Conservation (phyloP, 2,797 vertebrate species). For the Eidolon dupreanum region DNA sequence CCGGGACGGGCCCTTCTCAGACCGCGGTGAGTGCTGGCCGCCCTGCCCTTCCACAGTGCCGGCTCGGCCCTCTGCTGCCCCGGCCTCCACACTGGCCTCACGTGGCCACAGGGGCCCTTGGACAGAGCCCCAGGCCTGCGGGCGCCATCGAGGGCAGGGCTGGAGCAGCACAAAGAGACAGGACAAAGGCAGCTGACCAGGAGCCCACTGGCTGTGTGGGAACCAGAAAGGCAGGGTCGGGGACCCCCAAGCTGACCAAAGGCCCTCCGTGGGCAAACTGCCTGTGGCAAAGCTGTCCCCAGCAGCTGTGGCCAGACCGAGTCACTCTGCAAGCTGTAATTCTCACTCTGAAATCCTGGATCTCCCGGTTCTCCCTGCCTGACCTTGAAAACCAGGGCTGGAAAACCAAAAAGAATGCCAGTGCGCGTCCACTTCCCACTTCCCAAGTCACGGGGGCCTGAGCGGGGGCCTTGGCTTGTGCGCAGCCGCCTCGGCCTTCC, state of each 20-base stretch:
- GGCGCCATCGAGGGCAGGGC: neutral
- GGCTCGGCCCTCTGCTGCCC: neutral
- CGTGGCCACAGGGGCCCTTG: neutral
- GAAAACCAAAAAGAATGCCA: neutral
- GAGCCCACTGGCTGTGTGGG: neutral
- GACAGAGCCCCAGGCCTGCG: neutral
- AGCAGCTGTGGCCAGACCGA: neutral
- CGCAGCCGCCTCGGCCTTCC: neutral
- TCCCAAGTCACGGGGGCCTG: too few species aligned
- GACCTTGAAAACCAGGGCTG: neutral
- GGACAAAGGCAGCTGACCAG: neutral
- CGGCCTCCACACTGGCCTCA: neutral
- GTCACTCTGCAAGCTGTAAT: neutral
- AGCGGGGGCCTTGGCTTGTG: too few species aligned
- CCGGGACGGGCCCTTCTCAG: fast-evolving
- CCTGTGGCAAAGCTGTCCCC: neutral
- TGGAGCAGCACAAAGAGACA: neutral
- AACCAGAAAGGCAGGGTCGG: neutral
- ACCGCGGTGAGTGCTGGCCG: neutral
- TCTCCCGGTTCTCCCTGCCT: neutral
- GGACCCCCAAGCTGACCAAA: neutral
- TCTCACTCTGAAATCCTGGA: neutral
- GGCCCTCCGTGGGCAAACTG: fast-evolving
- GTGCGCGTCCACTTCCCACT: fast-evolving
- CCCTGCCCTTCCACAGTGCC: neutral